Evolutionary conservation across 2,113 vertebrate species (phyloP).

Genomic region (Tyrannus savana): DNA sequence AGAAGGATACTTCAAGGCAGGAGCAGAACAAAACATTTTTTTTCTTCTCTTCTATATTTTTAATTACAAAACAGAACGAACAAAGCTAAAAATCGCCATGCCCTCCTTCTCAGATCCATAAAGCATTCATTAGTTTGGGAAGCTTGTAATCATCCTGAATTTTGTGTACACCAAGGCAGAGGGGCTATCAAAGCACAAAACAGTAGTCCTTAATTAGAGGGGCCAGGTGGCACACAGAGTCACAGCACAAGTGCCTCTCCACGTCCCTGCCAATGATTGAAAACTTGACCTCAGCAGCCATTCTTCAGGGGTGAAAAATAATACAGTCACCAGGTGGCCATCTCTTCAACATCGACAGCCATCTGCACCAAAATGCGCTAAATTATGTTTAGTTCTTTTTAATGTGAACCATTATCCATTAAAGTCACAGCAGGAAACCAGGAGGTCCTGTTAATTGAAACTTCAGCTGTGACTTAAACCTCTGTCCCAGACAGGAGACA

Average conservation of each 20-base stretch:
- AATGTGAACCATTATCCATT: slow-evolving; percentile 62
- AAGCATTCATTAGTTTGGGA: neutral
- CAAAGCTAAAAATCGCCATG: neutral
- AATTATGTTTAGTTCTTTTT: slow-evolving; percentile 67
- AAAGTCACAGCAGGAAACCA: slow-evolving; percentile 48
- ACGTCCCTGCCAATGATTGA: slow-evolving; percentile 37
- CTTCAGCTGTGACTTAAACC: slow-evolving; percentile 43
- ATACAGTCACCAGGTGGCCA: slow-evolving; percentile 62
- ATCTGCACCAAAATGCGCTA: slow-evolving; percentile 52
- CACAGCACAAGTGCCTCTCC: slow-evolving; percentile 37
- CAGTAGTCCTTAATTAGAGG: slow-evolving; percentile 62
- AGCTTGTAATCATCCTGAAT: slow-evolving; percentile 12
- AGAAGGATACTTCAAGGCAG: neutral
- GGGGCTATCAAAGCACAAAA: slow-evolving; percentile 61
- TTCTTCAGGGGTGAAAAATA: slow-evolving; percentile 65
- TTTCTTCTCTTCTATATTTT: neutral
- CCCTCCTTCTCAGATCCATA: neutral
- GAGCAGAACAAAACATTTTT: neutral
- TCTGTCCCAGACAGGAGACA: slow-evolving; percentile 31
- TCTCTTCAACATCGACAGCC: slow-evolving; percentile 56
- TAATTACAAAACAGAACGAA: slow-evolving; percentile 39
- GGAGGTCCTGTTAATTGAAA: slow-evolving; percentile 57
- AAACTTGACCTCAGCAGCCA: slow-evolving; percentile 52
- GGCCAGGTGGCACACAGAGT: slow-evolving; percentile 65
- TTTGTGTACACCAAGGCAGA: slow-evolving; percentile 26